phyloP scores from a whole-genome alignment of 2,888 invertebrate genomes.

The Cantharis nigra region DNA sequence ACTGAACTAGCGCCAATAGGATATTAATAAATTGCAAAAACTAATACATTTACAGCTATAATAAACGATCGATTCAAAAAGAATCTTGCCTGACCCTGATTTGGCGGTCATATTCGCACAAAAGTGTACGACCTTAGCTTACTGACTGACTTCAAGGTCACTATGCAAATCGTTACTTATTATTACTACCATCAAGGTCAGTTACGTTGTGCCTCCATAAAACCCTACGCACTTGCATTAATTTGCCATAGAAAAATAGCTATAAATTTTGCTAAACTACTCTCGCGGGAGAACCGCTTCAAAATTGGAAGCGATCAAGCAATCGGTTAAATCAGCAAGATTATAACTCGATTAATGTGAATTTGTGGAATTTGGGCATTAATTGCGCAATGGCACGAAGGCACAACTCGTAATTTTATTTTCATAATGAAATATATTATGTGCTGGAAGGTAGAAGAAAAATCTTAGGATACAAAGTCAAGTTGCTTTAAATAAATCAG shows the following conservation, averaged over 20 bases:
- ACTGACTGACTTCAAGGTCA: slow-evolving; percentile 40
- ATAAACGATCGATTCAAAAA: slow-evolving; percentile 25
- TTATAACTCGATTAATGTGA: neutral
- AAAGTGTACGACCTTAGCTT: slow-evolving; percentile 39
- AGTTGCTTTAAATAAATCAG: slow-evolving; percentile 34
- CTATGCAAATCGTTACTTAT: slow-evolving; percentile 31
- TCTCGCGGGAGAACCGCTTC: neutral
- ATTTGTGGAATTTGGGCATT: neutral
- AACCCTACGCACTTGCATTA: neutral
- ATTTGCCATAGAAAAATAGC: neutral
- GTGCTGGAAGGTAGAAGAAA: neutral
- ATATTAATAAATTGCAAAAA: neutral
- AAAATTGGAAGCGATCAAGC: neutral
- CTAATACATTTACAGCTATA: slow-evolving; percentile 17
- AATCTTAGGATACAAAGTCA: slow-evolving; percentile 6
- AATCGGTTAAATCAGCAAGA: too few relatives aligned
- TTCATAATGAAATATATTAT: slow-evolving; percentile 7
- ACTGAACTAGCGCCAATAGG: neutral
- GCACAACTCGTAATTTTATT: slow-evolving; percentile 7
- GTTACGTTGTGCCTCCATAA: slow-evolving; percentile 17
- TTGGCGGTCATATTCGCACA: slow-evolving; percentile 38
- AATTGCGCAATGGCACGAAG: neutral
- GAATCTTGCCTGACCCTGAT: slow-evolving; percentile 37
- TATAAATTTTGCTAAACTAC: neutral
- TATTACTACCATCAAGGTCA: slow-evolving; percentile 25